These are phyloP conservation scores for Ahaetulla prasina DNA, from an alignment of 2,113 vertebrate genomes.

Conservation along the genomic window DNA sequence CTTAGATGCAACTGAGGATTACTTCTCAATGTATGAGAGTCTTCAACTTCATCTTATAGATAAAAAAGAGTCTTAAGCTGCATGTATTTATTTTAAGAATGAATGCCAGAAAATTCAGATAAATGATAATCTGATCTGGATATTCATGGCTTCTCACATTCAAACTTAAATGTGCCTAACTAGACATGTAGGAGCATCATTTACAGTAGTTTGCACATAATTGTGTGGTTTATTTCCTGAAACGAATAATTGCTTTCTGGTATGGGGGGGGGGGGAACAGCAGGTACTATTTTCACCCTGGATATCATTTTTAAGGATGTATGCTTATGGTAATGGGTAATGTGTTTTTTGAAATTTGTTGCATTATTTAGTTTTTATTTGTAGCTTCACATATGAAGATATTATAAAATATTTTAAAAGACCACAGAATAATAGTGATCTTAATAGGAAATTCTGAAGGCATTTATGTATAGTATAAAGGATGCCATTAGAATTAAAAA, in stretches of 20 bases:
- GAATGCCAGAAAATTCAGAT: background rate
- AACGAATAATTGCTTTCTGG: background rate
- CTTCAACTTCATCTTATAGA: background rate
- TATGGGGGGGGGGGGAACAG: background rate
- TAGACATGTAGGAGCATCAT: background rate
- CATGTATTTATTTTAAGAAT: background rate
- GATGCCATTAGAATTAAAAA: background rate
- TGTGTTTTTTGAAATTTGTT: background rate
- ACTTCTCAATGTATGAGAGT: background rate
- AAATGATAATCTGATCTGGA: background rate
- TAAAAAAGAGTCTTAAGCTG: background rate
- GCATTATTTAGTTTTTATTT: background rate
- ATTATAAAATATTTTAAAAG: background rate
- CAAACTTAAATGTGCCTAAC: background rate
- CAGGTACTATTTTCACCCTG: background rate
- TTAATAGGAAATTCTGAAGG: background rate
- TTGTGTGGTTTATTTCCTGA: background rate
- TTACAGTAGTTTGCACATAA: background rate
- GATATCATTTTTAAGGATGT: background rate
- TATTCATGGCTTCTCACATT: rapidly evolving
- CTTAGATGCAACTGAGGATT: background rate
- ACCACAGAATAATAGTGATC: background rate
- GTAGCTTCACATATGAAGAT: background rate
- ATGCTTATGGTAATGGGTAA: background rate
- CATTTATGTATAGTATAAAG: background rate